Base-by-base conservation (phyloP, 2,888 invertebrate species). In the Trachelus tabidus region DNA sequence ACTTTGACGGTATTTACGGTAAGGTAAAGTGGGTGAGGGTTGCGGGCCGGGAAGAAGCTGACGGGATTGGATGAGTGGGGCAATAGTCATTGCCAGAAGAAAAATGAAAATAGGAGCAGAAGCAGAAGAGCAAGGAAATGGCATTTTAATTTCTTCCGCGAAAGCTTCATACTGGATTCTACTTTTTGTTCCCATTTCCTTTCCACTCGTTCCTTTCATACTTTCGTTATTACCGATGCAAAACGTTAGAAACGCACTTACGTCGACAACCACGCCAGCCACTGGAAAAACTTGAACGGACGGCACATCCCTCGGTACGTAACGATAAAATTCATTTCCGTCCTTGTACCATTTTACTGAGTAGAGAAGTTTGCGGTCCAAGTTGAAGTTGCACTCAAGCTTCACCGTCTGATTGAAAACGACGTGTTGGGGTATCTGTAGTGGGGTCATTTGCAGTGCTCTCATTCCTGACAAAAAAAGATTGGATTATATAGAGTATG, bases 301-400 rank as follows among this genome's bases (percentile, higher is more conserved):
- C 31, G 92, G 92, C 81, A 87, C 87, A 80, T 92, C 92, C 74
- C 88, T 90, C 40, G 92, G 92, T 75, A 91, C 89, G 83, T 89
- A 92, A 77, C 92, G 89, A 86, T 92, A 92, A 85, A 92, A 92
- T 83, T 92, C 92, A 81, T 91, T 88, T 69, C 91, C 92, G 83
- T 92, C 91, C 84, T 92, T 92, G 89, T 92, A 92, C 92, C 92
- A 92, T 85, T 92, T 92, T 56, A 92, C 92, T 37, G 92, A 92
- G 85, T 92, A 92, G 15, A 92, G 88, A 76, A 86, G 85, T 83
- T 92, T 92, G 73, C 89, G 87, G 83, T 92, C 92, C 83, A 92
- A 82, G 83, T 92, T 92, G 85, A 92, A 92, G 84, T 91, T 91
- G 87, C 92, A 92, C 82, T 91, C 92, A 85, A 92, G 88, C 37